phyloP scores from a whole-genome alignment of 2,888 invertebrate species.

The Phortica okadai region DNA sequence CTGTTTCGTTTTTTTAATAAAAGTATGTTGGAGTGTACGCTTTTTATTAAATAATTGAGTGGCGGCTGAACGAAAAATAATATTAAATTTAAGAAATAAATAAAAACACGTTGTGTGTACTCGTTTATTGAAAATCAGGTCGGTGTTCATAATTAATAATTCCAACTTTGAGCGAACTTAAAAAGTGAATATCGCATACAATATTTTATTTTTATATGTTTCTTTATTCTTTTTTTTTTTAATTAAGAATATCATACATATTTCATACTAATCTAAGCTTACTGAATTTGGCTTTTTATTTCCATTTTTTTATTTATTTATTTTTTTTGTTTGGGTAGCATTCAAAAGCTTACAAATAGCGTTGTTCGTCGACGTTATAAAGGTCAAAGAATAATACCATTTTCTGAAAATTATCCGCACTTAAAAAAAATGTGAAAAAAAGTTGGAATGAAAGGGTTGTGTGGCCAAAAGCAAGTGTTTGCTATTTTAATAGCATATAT shows the following conservation, averaged over 20 bases:
- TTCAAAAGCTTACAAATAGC: neutral
- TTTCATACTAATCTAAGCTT: conserved; percentile 7
- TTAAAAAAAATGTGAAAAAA: neutral
- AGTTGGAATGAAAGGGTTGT: neutral
- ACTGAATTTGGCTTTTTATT: neutral
- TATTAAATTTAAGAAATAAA: conserved; percentile 19
- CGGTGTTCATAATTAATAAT: conserved; percentile 10
- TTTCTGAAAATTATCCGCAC: neutral
- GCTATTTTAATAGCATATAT: no score
- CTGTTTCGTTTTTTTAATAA: no score
- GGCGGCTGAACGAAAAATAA: neutral
- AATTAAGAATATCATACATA: neutral
- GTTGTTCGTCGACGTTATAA: neutral
- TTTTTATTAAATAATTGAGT: conserved; percentile 36
- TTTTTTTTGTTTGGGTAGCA: neutral
- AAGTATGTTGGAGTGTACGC: conserved; percentile 31
- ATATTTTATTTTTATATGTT: neutral
- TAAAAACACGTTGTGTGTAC: neutral
- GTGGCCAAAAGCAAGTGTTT: neutral
- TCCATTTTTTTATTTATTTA: neutral
- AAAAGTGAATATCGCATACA: neutral
- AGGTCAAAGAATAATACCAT: neutral
- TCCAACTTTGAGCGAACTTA: neutral
- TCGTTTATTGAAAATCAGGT: neutral
- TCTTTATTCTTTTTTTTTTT: conserved; percentile 3